Evolutionary conservation across 35 echinoderm and acorn worm species (phyloP).

Genomic region (Patiria miniata): DNA sequence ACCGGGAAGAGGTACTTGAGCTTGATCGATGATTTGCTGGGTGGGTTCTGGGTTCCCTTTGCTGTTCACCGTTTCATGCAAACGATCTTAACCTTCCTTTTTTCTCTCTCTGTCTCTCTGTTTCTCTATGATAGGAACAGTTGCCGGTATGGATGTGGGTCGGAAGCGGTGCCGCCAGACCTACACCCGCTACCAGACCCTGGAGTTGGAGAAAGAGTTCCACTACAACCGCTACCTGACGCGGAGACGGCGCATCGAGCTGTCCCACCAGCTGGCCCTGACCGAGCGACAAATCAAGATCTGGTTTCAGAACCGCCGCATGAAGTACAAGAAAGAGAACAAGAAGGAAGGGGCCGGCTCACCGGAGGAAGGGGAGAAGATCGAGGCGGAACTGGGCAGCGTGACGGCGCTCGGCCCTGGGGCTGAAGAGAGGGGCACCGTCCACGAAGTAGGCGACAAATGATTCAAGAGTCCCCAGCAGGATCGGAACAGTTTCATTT

Average conservation of each 20-base stretch:
- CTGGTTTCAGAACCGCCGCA: constrained; percentile 98
- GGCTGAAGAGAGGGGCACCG: constrained; percentile 22
- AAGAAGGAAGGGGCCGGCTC: constrained; percentile 74
- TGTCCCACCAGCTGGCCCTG: constrained; percentile 81
- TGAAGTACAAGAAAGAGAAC: constrained; percentile 99
- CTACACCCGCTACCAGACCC: constrained; percentile 96
- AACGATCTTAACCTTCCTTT: neutral
- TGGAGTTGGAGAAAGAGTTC: constrained; percentile 98
- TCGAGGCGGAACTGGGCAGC: constrained; percentile 24
- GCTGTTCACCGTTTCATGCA: neutral
- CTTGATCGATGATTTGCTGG: too few relatives aligned
- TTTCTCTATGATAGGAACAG: constrained; percentile 26
- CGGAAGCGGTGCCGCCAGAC: constrained; percentile 95
- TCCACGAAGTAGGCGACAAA: neutral
- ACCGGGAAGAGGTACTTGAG: too few relatives aligned
- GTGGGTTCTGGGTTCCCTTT: too few relatives aligned
- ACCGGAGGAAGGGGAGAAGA: constrained; percentile 43
- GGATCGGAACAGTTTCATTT: neutral
- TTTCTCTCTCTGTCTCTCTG: neutral
- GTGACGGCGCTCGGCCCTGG: neutral
- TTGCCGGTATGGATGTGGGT: constrained; percentile 42
- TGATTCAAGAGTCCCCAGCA: neutral
- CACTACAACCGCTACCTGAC: constrained; percentile 96
- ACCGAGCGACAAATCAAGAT: constrained; percentile 99
- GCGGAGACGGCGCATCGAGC: constrained; percentile 89